Evolutionary conservation across 2,888 invertebrate genomes (phyloP).

Genomic region (Latrodectus elegans): DNA sequence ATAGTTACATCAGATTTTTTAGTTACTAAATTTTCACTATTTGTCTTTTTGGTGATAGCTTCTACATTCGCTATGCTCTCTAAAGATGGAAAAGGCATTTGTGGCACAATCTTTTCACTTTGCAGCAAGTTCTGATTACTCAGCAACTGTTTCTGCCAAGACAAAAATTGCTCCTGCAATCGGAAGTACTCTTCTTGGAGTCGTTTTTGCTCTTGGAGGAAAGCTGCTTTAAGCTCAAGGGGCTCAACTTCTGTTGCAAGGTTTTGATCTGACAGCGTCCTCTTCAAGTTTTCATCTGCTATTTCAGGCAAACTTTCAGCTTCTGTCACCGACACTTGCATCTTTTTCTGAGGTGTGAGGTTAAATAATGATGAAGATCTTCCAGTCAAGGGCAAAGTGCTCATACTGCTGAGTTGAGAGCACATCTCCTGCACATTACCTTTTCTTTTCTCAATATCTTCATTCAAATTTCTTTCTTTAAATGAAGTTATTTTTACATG

Average conservation of each 20-base stretch:
- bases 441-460: background rate
- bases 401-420: slow-evolving; percentile 43
- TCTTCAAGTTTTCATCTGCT: slow-evolving; percentile 32
- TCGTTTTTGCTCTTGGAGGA: slow-evolving; percentile 61
- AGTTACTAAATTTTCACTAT: slow-evolving; percentile 25
- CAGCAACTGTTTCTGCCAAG: slow-evolving; percentile 65
- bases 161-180: slow-evolving; percentile 62
- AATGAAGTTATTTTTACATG: slow-evolving; percentile 55
- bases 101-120: slow-evolving; percentile 65
- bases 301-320: slow-evolving; percentile 3
- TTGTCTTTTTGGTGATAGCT: slow-evolving; percentile 5
- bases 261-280: slow-evolving; percentile 66
- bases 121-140: slow-evolving; percentile 63
- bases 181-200: slow-evolving; percentile 61
- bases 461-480: slow-evolving; percentile 38
- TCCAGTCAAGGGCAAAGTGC: slow-evolving; percentile 61
- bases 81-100: slow-evolving; percentile 66
- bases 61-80: slow-evolving; percentile 46
- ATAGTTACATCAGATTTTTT: slow-evolving; percentile 24
- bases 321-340: slow-evolving; percentile 15
- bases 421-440: slow-evolving; percentile 47
- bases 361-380: slow-evolving; percentile 59
- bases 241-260: slow-evolving; percentile 39
- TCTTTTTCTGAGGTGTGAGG: slow-evolving; percentile 49
- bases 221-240: slow-evolving; percentile 37